These are phyloP conservation scores for Zaprionus davidi DNA, from an alignment of 1,140 invertebrate genomes.

Conservation along the genomic window DNA sequence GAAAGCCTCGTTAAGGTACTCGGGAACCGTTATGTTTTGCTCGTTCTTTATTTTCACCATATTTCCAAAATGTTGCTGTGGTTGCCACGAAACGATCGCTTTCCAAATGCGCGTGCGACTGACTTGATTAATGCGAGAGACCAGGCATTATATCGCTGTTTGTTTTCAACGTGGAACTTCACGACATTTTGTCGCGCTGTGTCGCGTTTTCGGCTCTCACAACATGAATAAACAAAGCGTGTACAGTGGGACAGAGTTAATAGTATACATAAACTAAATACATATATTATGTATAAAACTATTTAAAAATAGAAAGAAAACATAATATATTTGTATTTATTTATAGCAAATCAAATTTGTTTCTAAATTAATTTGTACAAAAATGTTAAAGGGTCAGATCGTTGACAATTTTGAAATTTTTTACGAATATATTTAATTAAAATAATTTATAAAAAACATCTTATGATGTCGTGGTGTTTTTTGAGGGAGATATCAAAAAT, in stretches of 20 bases:
- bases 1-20: conserved; percentile 65
- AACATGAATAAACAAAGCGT: conserved; percentile 1
- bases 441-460: too few relatives aligned
- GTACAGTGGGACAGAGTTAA: conserved; percentile 11
- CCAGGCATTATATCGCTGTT: conserved; percentile 32
- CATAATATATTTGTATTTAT: too few relatives aligned
- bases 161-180: conserved; percentile 10
- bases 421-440: too few relatives aligned
- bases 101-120: conserved; percentile 9
- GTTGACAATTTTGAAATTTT: too few relatives aligned
- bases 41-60: conserved; percentile 68
- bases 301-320: too few relatives aligned
- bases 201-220: conserved; percentile 10
- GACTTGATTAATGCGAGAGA: conserved; percentile 5
- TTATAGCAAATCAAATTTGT: too few relatives aligned
- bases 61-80: background rate
- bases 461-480: too few relatives aligned
- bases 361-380: too few relatives aligned
- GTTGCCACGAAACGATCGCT: conserved; percentile 6
- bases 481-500: too few relatives aligned
- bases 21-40: conserved; percentile 65
- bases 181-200: conserved; percentile 9
- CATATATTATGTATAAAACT: too few relatives aligned
- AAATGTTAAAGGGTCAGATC: too few relatives aligned
- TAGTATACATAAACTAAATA: background rate